Evolutionary conservation across 2,113 vertebrate genomes (phyloP).

Genomic region (Xenopus laevis): DNA sequence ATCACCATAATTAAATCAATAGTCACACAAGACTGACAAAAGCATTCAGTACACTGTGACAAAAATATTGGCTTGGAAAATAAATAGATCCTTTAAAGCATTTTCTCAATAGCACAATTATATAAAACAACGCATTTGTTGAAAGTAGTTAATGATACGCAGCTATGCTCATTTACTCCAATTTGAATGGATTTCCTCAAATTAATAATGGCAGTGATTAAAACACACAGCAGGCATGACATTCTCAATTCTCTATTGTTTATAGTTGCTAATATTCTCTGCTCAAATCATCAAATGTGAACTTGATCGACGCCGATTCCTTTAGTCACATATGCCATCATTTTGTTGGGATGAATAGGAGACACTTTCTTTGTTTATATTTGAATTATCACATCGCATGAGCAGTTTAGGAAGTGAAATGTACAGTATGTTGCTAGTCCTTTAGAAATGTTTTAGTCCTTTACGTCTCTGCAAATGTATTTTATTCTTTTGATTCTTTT

Average conservation of each 20-base stretch:
- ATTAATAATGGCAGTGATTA: conserved; percentile 46
- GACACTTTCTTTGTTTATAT: conserved; percentile 17
- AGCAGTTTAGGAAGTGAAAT: too few relatives aligned
- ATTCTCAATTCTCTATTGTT: conserved; percentile 7
- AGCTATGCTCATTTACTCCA: conserved; percentile 27
- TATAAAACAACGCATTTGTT: conserved; percentile 37
- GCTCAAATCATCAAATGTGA: conserved; percentile 36
- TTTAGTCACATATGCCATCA: conserved; percentile 32
- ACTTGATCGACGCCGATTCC: conserved; percentile 37
- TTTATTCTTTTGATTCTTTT: too few relatives aligned
- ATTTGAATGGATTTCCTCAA: conserved; percentile 39
- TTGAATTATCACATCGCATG: too few relatives aligned
- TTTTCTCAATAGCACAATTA: conserved; percentile 31
- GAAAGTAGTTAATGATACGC: conserved; percentile 21
- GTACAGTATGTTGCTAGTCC: too few relatives aligned
- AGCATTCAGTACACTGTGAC: conserved; percentile 7
- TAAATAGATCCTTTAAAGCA: conserved; percentile 24
- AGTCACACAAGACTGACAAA: not conserved
- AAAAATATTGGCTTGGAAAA: conserved; percentile 14
- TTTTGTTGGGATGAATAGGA: conserved; percentile 26
- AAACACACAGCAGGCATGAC: conserved; percentile 40
- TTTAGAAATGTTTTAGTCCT: too few relatives aligned
- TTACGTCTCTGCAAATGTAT: too few relatives aligned
- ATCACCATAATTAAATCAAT: not conserved
- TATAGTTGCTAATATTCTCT: conserved; percentile 29